Conservation (phyloP, 53 echinoderm and acorn worm genomes). For the Holothuria scabra region DNA sequence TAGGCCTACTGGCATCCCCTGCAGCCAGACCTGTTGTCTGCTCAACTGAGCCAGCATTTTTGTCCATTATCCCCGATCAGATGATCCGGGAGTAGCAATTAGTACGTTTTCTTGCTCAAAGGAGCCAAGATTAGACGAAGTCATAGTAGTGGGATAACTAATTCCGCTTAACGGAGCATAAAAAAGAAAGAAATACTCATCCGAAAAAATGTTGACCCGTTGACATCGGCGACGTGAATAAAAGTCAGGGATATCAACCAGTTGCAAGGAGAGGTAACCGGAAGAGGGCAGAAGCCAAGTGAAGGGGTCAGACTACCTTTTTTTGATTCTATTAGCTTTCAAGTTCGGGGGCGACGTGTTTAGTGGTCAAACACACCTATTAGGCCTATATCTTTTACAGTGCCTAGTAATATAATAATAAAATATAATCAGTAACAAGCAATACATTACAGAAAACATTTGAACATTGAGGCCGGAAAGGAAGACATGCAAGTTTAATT, state of each 20-base stretch:
- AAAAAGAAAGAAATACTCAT: not conserved
- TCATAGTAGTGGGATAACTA: not conserved
- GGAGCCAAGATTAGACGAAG: slow-evolving; percentile 17
- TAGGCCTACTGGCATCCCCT: not conserved
- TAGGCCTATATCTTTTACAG: too few relatives aligned
- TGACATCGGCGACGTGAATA: not conserved
- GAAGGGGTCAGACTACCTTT: not conserved
- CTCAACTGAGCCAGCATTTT: slow-evolving; percentile 30
- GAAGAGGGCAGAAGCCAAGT: too few relatives aligned
- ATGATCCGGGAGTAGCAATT: not conserved
- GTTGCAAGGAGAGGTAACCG: too few relatives aligned
- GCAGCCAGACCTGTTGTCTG: slow-evolving; percentile 12
- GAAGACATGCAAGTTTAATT: too few relatives aligned
- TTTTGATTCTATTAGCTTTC: too few relatives aligned
- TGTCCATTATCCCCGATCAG: not conserved
- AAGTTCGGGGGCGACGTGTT: too few relatives aligned
- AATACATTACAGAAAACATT: too few relatives aligned
- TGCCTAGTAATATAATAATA: too few relatives aligned
- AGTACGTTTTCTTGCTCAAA: not conserved
- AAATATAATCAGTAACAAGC: too few relatives aligned
- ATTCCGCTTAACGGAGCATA: not conserved
- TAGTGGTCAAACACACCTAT: too few relatives aligned
- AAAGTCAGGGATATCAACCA: not conserved
- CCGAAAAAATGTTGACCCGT: not conserved
- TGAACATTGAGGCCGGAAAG: too few relatives aligned